A percentile compares a stretch with the other conserved stretches of the same genome.
Evolutionary conservation across 1,140 invertebrate species (phyloP).

Genomic region (Drosophila lacteicornis): DNA sequence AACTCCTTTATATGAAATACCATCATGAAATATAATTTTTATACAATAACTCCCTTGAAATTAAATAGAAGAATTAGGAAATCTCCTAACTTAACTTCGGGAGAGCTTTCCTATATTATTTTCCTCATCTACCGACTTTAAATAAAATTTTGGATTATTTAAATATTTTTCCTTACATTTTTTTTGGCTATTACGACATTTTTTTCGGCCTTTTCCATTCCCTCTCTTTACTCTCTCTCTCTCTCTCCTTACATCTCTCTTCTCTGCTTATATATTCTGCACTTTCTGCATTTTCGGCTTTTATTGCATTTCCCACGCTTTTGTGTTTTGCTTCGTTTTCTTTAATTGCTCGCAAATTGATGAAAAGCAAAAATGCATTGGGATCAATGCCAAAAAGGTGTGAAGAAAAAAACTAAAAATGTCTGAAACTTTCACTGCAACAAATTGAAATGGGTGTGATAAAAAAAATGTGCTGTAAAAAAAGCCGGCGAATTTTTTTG

Average conservation of each 20-base stretch:
- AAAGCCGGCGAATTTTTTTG: conserved; percentile 49
- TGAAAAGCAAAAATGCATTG: conserved; percentile 53
- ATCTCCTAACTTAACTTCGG: not conserved
- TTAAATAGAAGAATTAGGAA: no score
- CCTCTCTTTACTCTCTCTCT: conserved; percentile 6
- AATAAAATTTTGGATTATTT: not conserved
- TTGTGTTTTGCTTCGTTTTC: conserved; percentile 50
- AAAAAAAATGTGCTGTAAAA: conserved; percentile 12
- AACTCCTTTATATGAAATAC: no score
- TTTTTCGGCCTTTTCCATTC: conserved; percentile 50
- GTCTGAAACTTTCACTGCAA: conserved; percentile 74
- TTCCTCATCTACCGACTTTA: not conserved
- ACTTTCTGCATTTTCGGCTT: conserved; percentile 43
- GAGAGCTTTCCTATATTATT: not conserved
- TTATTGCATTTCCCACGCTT: conserved; percentile 59
- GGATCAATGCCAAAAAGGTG: conserved; percentile 74
- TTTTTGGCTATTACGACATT: conserved; percentile 73
- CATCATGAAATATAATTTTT: not conserved
- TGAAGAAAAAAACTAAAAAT: conserved; percentile 43
- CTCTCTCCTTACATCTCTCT: conserved; percentile 6
- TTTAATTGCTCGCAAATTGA: conserved; percentile 62
- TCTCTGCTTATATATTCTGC: conserved; percentile 39
- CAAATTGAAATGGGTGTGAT: conserved; percentile 11
- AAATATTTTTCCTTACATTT: conserved; percentile 21
- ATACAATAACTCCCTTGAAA: not conserved